Evolutionary conservation across 2,888 invertebrate genomes (phyloP), one percentile per base, ranked within the genome.

Genomic region (Temnothorax unifasciatus): DNA sequence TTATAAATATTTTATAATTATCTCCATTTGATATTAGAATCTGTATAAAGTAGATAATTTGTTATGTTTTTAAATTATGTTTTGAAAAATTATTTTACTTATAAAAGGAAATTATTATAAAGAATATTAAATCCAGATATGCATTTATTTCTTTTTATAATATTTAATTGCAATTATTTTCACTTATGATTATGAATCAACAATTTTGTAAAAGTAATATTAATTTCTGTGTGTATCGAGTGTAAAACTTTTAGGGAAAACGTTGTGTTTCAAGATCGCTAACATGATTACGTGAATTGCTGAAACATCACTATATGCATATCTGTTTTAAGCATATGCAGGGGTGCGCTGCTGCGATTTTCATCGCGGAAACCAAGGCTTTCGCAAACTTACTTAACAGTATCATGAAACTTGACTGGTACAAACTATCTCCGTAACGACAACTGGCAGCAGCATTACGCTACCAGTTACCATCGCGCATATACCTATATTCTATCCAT

Each of bases 381-480:
- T 87, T 83, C 82, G 86, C 73, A 88, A 90, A 89, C 90, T 90
- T 90, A 91, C 91, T 92, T 92, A 90, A 86, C 75, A 86, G 83
- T 87, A 82, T 84, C 91, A 91, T 90, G 90, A 87, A 90, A 92
- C 91, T 91, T 90, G 91, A 87, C 90, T 90, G 89, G 87, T 90
- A 90, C 89, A 88, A 92, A 92, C 91, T 91, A 90, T 89, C 92
- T 88, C 82, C 77, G 86, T 87, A 90, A 90, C 90, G 90, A 90
- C 88, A 90, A 89, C 90, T 90, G 90, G 88, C 90, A 89, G 90
- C 83, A 89, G 84, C 90, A 89, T 87, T 87, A 87, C 79, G 79
- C 83, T 69, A 86, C 83, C 87, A 90, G 77, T 90, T 86, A 84
- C 86, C 57, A 54, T 75, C 47, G 29, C 18, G 61, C 64, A 25